Evolutionary conservation across 2,113 vertebrate species (phyloP).

Genomic region (Poicephalus meyeri): DNA sequence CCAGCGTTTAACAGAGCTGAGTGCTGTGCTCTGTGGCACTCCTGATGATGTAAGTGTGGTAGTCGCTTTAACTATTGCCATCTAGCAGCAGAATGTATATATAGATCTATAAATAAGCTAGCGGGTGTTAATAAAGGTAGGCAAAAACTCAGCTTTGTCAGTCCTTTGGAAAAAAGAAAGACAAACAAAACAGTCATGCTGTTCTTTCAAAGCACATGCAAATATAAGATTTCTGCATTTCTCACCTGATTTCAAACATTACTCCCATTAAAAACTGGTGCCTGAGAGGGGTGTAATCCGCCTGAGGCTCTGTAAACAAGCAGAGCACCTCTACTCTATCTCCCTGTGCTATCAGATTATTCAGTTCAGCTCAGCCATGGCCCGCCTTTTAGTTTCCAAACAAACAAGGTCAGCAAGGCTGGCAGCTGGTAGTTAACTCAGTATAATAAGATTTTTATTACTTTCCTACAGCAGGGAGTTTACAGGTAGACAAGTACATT

Average conservation of each 20-base stretch:
- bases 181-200: neutral
- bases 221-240: neutral
- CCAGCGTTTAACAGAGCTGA: neutral
- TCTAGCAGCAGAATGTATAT: neutral
- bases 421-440: conserved; percentile 47
- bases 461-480: neutral
- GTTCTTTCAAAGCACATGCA: neutral
- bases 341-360: neutral
- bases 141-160: neutral
- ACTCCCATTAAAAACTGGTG: neutral
- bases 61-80: neutral
- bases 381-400: conserved; percentile 38
- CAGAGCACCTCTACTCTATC: neutral
- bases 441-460: conserved; percentile 53
- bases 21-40: neutral
- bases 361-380: neutral
- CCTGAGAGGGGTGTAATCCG: neutral
- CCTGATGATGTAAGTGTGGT: neutral
- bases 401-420: conserved; percentile 48
- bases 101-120: neutral
- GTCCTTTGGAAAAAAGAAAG: neutral
- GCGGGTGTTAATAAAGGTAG: neutral
- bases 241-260: neutral
- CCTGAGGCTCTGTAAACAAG: neutral
- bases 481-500: neutral